Evolutionary conservation across 2,797 vertebrate species (phyloP).

Genomic region (Brachyrhaphis roseni): DNA sequence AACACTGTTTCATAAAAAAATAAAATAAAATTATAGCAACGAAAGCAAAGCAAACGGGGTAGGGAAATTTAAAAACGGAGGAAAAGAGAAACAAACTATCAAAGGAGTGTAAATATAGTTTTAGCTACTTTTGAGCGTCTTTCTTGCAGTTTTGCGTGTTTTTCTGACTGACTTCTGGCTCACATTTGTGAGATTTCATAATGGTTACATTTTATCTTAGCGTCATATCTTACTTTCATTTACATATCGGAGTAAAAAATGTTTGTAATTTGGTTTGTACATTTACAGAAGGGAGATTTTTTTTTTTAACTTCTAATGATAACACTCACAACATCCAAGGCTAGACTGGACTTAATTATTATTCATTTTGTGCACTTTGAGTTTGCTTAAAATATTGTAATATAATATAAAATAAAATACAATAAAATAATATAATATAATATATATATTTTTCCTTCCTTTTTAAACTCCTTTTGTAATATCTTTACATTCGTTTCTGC

Average conservation of each 20-base stretch:
- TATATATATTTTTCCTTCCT: too few species aligned
- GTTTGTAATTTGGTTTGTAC: not conserved
- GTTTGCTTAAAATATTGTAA: not conserved
- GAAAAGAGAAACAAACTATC: not conserved
- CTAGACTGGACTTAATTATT: not conserved
- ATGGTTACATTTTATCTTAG: not conserved
- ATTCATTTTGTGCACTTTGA: not conserved
- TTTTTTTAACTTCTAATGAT: too few species aligned
- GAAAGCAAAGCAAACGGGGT: not conserved
- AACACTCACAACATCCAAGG: not conserved
- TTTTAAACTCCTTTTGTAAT: not conserved
- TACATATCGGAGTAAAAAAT: not conserved
- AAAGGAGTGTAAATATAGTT: not conserved
- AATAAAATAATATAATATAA: too few species aligned
- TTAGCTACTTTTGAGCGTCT: not conserved
- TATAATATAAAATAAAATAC: too few species aligned
- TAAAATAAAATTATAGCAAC: conserved; percentile 3
- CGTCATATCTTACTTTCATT: not conserved
- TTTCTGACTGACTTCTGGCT: not conserved
- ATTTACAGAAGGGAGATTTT: not conserved
- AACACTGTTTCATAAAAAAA: not conserved
- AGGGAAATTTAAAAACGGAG: not conserved
- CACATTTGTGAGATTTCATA: not conserved
- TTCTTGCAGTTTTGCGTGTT: not conserved
- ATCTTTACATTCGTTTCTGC: not conserved